phyloP scores from a whole-genome alignment of 1,140 invertebrate genomes.

The Brachionus calyciflorus region DNA sequence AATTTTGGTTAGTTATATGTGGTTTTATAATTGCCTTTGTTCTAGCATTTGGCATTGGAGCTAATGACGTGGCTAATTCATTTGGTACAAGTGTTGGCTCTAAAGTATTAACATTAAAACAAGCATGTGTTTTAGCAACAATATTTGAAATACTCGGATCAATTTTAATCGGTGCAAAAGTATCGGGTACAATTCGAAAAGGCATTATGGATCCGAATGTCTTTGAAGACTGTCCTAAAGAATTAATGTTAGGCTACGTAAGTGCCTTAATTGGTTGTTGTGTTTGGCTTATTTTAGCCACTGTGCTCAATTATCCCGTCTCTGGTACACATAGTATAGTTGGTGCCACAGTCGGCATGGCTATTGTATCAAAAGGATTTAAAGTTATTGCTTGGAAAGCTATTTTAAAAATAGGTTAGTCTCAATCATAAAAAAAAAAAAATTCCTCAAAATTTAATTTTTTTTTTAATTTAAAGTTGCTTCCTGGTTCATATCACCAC shows the following conservation, averaged over 20 bases:
- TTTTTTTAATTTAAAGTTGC: slow-evolving; percentile 66
- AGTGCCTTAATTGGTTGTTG: slow-evolving; percentile 80
- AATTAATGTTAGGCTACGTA: slow-evolving; percentile 88
- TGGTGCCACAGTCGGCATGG: slow-evolving; percentile 93
- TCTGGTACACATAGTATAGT: slow-evolving; percentile 98
- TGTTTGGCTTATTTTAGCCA: slow-evolving; percentile 87
- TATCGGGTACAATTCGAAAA: slow-evolving; percentile 97
- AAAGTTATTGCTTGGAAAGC: slow-evolving; percentile 79
- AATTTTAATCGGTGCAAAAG: slow-evolving; percentile 67
- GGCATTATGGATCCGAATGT: slow-evolving; percentile 84
- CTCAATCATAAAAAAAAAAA: slow-evolving; percentile 21
- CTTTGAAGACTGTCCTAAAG: slow-evolving; percentile 75
- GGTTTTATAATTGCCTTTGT: slow-evolving; percentile 90
- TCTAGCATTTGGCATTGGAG: slow-evolving; percentile 92
- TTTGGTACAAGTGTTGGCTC: slow-evolving; percentile 95
- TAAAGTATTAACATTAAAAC: slow-evolving; percentile 83
- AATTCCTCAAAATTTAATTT: slow-evolving; percentile 8
- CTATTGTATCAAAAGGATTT: slow-evolving; percentile 81
- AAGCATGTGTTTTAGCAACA: slow-evolving; percentile 88
- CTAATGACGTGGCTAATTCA: slow-evolving; percentile 97
- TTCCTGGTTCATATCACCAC: slow-evolving; percentile 94
- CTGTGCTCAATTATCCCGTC: slow-evolving; percentile 88
- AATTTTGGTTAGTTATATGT: slow-evolving; percentile 66
- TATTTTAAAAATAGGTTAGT: slow-evolving; percentile 76
- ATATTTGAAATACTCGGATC: slow-evolving; percentile 79